Base-by-base conservation (phyloP, 2,888 invertebrate genomes). In the Meiosimyza platycephala region DNA sequence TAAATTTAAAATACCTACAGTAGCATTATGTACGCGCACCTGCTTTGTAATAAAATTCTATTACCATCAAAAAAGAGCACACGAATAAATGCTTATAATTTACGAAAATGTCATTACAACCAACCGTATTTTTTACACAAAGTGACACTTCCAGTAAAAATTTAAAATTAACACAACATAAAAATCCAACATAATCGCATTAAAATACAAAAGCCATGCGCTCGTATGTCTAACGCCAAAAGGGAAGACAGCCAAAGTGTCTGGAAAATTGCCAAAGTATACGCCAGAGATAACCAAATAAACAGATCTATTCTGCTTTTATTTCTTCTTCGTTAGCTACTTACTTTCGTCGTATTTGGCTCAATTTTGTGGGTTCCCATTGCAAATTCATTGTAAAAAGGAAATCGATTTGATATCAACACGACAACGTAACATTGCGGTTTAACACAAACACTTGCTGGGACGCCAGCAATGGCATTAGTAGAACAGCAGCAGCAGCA, bases 321-420 rank as follows among this genome's bases (percentile, higher is more conserved):
- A 40, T 40, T 40, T 40, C 51, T 47, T 51, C 51, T 59, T 15
- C 18, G 22, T 28, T 57, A 15, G 57, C 57, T 4, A 28, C 28
- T 64, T 51, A 15, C 18, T 47, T 52, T 7, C 40, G 64, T 12
- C 28, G 22, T 11, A 13, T 59, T 22, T 59, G 12, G 16, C 11
- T 57, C 40, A 40, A 40, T 40, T 18, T 6, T n/a, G 22, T 57
- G 57, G 13, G 22, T 59, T 59, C 22, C 59, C 16, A 2, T 40
- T 28, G 64, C 15, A 18, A 64, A 64, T 11, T 50, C 18, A 22
- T 64, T 18, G 18, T 11, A 51, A 18, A 40, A 64, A 64, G 51
- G 15, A 28, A 64, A 50, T 64, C 64, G 64, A 51, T 64, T 64
- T 64, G 64, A 64, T 18, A 64, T 64, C 64, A 51, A 64, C 50